phyloP scores from a whole-genome alignment of 2,797 vertebrate species.

The Acropternis orthonyx region DNA sequence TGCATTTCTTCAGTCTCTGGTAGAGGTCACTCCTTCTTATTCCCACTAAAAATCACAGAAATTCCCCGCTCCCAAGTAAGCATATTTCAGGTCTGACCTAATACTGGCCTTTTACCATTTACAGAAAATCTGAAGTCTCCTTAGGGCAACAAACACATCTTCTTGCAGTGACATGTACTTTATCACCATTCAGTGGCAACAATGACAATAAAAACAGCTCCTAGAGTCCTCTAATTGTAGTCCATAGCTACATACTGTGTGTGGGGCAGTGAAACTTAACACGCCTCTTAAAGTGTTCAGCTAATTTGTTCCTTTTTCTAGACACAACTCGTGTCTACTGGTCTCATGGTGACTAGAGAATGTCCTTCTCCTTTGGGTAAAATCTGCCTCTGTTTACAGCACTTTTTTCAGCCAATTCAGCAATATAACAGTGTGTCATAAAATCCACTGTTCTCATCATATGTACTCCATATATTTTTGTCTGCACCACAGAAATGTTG shows the following conservation, averaged over 20 bases:
- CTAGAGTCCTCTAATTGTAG: neutral
- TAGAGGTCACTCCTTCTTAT: neutral
- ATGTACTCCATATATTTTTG: neutral
- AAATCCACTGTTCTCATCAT: neutral
- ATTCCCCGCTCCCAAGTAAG: neutral
- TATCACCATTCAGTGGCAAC: neutral
- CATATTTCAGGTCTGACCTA: neutral
- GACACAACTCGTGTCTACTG: neutral
- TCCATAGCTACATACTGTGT: neutral
- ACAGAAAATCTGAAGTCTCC: neutral
- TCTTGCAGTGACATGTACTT: neutral
- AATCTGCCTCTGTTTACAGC: neutral
- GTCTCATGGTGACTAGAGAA: neutral
- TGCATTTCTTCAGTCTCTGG: neutral
- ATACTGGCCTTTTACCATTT: neutral
- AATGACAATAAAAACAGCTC: neutral
- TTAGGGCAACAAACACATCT: neutral
- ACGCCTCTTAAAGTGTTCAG: neutral
- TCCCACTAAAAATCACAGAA: neutral
- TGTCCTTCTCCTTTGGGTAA: neutral
- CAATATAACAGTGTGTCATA: neutral
- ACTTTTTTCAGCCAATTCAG: neutral
- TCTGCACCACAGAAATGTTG: neutral
- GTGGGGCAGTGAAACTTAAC: neutral
- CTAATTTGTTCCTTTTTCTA: neutral